Conservation (phyloP, 2,113 vertebrate species). For the Mirounga angustirostris region DNA sequence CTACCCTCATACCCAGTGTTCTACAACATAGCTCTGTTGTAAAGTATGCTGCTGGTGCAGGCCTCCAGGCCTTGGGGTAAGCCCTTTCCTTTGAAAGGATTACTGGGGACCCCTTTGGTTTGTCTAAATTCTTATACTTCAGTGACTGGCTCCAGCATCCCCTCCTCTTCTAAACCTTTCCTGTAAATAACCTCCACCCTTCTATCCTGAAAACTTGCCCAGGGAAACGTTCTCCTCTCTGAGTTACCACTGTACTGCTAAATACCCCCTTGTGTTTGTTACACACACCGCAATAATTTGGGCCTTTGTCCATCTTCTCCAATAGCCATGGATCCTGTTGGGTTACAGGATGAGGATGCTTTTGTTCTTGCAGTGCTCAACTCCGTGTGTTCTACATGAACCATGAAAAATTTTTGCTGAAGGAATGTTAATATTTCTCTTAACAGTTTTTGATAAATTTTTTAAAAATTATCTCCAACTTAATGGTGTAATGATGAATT, state of each 20-base stretch:
- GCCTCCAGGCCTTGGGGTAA: background rate
- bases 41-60: background rate
- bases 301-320: background rate
- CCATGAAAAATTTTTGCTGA: background rate
- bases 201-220: background rate
- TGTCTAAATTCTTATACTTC: background rate
- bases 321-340: background rate
- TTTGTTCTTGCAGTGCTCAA: background rate
- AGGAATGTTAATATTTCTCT: background rate
- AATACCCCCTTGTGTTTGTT: background rate
- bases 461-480: background rate
- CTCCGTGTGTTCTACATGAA: background rate
- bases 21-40: background rate
- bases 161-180: background rate
- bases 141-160: background rate
- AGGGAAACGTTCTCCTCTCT: background rate
- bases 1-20: background rate
- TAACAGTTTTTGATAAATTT: background rate
- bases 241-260: background rate
- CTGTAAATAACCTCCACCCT: background rate
- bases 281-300: background rate
- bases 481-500: background rate
- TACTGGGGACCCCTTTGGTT: background rate
- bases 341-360: rapidly evolving
- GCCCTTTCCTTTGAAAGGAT: background rate